Percentiles rank a stretch among this genome's conserved stretches.
phyloP scores from a whole-genome alignment of 1,140 invertebrate genomes.

The Drosophila mojavensis region DNA sequence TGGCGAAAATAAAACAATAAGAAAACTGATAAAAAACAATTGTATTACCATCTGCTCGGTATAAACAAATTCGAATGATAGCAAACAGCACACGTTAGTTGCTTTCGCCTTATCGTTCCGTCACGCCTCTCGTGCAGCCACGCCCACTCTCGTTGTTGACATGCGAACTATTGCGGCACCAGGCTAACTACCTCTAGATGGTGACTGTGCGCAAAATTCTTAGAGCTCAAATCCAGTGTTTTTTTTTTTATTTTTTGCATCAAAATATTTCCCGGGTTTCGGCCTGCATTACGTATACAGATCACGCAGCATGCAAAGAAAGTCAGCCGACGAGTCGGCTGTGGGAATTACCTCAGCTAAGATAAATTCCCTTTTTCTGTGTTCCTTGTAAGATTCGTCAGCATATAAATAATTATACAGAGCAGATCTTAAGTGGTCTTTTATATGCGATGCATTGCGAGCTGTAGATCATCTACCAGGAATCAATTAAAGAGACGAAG shows the following conservation, averaged over 20 bases:
- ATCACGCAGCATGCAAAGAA: slow-evolving; percentile 31
- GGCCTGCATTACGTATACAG: slow-evolving; percentile 24
- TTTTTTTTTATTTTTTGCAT: not conserved
- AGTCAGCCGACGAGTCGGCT: not conserved
- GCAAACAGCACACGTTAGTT: not conserved
- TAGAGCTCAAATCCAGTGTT: slow-evolving; percentile 31
- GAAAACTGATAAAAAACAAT: not conserved
- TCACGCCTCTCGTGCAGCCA: not conserved
- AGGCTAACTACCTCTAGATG: not conserved
- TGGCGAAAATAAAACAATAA: not conserved
- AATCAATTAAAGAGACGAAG: too few species aligned
- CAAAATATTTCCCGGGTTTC: slow-evolving; percentile 3
- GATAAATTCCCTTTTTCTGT: not conserved
- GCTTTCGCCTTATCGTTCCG: not conserved
- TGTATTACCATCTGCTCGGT: not conserved
- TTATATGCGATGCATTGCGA: too few species aligned
- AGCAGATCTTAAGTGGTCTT: slow-evolving; percentile 1
- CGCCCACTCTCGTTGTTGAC: not conserved
- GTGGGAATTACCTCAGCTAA: slow-evolving; percentile 15
- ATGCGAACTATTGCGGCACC: not conserved
- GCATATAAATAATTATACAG: not conserved
- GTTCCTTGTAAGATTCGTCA: slow-evolving; percentile 5
- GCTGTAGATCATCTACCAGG: too few species aligned
- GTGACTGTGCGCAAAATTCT: slow-evolving; percentile 36
- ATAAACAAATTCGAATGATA: slow-evolving; percentile 27